Evolutionary conservation across 2,113 vertebrate species (phyloP).

Genomic region (Strigops habroptila): DNA sequence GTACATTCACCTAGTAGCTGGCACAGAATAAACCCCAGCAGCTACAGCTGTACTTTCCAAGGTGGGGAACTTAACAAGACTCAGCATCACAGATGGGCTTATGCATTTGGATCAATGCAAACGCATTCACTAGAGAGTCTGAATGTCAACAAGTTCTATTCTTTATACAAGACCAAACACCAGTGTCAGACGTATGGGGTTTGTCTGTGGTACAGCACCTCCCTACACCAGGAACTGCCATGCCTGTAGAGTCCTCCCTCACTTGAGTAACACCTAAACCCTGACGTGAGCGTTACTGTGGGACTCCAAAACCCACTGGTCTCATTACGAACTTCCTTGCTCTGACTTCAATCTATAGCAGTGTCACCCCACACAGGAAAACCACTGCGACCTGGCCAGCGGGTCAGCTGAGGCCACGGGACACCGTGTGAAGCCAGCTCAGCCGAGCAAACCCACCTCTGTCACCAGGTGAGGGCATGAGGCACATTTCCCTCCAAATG

Average conservation of each 20-base stretch:
- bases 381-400: background rate
- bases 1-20: background rate
- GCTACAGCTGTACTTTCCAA: background rate
- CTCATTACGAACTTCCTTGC: background rate
- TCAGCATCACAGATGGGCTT: background rate
- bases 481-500: background rate
- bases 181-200: rapidly evolving
- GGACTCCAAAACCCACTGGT: background rate
- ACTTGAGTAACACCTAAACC: background rate
- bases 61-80: background rate
- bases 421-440: background rate
- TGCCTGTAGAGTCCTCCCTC: background rate
- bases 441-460: background rate
- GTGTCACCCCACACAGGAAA: background rate
- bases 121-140: background rate
- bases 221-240: rapidly evolving
- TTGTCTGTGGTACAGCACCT: background rate
- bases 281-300: rapidly evolving
- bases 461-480: background rate
- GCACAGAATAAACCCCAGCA: background rate
- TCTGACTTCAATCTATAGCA: background rate
- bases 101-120: background rate
- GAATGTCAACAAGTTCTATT: background rate
- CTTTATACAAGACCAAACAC: background rate
- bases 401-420: background rate